These are phyloP conservation scores for Drosophila ustulata DNA, from an alignment of 2,888 invertebrate genomes.

Conservation along the genomic window DNA sequence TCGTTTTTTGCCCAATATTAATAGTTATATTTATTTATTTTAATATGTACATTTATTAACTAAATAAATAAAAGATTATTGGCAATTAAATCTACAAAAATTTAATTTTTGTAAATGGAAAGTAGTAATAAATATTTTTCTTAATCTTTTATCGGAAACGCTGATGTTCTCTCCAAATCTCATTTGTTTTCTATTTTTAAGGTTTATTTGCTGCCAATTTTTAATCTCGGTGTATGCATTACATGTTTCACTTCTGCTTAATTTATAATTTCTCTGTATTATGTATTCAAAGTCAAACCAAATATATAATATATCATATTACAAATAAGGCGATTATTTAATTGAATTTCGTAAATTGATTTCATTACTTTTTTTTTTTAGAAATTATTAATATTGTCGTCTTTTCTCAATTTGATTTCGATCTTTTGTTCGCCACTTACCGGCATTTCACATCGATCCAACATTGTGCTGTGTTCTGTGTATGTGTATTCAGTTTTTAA, in stretches of 20 bases:
- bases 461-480: conserved; percentile 66
- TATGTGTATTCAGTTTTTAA: conserved; percentile 52
- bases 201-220: too few species aligned
- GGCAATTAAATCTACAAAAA: too few species aligned
- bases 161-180: too few species aligned
- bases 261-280: not conserved
- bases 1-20: not conserved
- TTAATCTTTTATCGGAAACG: too few species aligned
- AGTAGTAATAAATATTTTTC: too few species aligned
- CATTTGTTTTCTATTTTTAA: too few species aligned
- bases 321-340: conserved; percentile 5
- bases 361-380: not conserved
- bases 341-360: conserved; percentile 1
- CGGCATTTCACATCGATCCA: conserved; percentile 84
- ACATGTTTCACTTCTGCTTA: not conserved
- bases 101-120: too few species aligned
- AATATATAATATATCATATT: not conserved
- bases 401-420: not conserved
- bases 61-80: too few species aligned
- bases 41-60: too few species aligned
- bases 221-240: not conserved
- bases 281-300: not conserved
- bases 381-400: not conserved
- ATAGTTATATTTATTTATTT: too few species aligned
- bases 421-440: conserved; percentile 62